A percentile compares a stretch with the other conserved stretches of the same genome.
phyloP scores from a whole-genome alignment of 2,888 invertebrate genomes.

The Acanthosepion esculentum region DNA sequence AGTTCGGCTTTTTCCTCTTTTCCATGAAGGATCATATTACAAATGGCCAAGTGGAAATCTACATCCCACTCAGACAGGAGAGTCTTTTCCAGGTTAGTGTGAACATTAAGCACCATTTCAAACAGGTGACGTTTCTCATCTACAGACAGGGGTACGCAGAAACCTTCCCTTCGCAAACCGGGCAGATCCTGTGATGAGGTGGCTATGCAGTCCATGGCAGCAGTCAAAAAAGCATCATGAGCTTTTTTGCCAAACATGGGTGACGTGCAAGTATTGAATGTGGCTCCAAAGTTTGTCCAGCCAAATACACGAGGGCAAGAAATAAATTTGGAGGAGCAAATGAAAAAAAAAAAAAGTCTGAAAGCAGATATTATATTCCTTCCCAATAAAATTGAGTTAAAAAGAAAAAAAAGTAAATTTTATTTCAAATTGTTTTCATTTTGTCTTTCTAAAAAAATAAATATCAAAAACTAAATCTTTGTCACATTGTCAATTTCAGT shows the following conservation, averaged over 20 bases:
- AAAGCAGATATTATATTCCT: too few relatives aligned
- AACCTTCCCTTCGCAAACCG: slow-evolving; percentile 65
- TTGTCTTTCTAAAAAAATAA: too few relatives aligned
- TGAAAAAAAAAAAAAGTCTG: too few relatives aligned
- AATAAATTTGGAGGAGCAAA: too few relatives aligned
- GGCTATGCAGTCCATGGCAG: slow-evolving; percentile 69
- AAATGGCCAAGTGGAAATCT: slow-evolving; percentile 70
- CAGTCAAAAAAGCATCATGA: slow-evolving; percentile 66
- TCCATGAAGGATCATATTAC: slow-evolving; percentile 68
- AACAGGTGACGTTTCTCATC: slow-evolving; percentile 68
- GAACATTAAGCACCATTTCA: slow-evolving; percentile 67
- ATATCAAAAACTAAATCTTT: too few relatives aligned
- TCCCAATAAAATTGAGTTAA: too few relatives aligned
- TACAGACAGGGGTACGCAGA: slow-evolving; percentile 58
- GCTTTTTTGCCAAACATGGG: slow-evolving; percentile 52
- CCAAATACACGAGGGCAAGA: slow-evolving; percentile 60
- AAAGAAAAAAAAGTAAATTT: too few relatives aligned
- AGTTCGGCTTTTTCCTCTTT: slow-evolving; percentile 61
- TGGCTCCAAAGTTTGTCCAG: slow-evolving; percentile 62
- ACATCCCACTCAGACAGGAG: slow-evolving; percentile 70
- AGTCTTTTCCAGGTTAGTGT: slow-evolving; percentile 58
- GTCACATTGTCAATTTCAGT: too few relatives aligned
- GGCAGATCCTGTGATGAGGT: slow-evolving; percentile 67
- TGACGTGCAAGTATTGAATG: slow-evolving; percentile 55
- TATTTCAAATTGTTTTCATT: too few relatives aligned